Conservation (phyloP, 2,888 invertebrate genomes). For the Sericinus montela region DNA sequence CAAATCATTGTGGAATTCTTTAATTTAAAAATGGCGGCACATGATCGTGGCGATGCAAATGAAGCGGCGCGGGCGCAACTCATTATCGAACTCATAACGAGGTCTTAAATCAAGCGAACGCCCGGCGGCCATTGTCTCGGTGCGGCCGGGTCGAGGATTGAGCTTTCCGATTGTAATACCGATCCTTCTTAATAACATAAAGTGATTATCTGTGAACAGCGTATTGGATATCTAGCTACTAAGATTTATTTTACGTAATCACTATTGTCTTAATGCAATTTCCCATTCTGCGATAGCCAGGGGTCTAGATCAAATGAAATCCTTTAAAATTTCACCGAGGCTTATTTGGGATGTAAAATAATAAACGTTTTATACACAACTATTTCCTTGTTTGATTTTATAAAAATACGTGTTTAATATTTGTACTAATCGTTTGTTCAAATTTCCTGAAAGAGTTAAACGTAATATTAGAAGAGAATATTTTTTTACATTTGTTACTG, state of each 20-base stretch:
- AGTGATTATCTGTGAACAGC: conserved; percentile 25
- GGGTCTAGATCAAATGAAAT: too few species aligned
- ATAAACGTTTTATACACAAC: too few species aligned
- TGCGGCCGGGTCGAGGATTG: conserved; percentile 35
- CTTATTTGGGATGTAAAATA: too few species aligned
- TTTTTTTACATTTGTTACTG: too few species aligned
- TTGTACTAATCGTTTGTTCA: too few species aligned
- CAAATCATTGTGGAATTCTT: conserved; percentile 43
- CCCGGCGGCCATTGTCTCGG: conserved; percentile 65
- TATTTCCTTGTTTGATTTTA: too few species aligned
- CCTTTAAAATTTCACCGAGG: too few species aligned
- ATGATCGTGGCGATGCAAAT: conserved; percentile 46
- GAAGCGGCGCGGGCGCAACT: conserved; percentile 60
- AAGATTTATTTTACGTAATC: conserved; percentile 1
- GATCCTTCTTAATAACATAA: conserved; percentile 41
- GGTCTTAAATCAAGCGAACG: conserved; percentile 69
- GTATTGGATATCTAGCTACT: conserved; percentile 10
- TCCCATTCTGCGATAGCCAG: too few species aligned
- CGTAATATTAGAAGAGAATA: too few species aligned
- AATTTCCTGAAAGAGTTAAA: too few species aligned
- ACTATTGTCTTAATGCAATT: background rate
- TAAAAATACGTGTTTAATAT: too few species aligned
- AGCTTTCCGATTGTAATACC: conserved; percentile 47
- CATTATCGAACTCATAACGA: conserved; percentile 68
- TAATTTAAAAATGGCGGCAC: conserved; percentile 61